Percentiles rank a stretch among this genome's conserved stretches.
Evolutionary conservation across 2,888 invertebrate species (phyloP).

Genomic region (Acronicta psi): DNA sequence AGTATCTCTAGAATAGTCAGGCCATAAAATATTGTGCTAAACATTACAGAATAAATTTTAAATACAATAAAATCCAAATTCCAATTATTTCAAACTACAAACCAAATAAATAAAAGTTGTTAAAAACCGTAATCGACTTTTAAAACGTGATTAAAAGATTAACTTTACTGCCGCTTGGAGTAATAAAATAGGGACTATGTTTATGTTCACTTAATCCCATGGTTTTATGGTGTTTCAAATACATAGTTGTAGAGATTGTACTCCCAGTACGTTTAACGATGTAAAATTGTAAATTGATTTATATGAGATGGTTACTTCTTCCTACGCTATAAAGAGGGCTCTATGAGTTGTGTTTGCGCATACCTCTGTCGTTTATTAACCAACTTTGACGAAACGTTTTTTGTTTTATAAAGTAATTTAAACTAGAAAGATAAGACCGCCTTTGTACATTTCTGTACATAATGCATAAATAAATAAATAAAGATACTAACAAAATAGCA

Average conservation of each 20-base stretch:
- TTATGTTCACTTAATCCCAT: constrained; percentile 42
- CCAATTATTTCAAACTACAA: constrained; percentile 28
- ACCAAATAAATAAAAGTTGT: constrained; percentile 18
- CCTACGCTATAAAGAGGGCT: too few species aligned
- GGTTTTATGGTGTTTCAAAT: constrained; percentile 35
- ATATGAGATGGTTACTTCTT: constrained; percentile 20
- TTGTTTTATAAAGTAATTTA: too few species aligned
- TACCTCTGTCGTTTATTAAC: too few species aligned
- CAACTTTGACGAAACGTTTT: too few species aligned
- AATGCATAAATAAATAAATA: too few species aligned
- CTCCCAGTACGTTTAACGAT: constrained; percentile 11
- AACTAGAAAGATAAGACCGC: too few species aligned
- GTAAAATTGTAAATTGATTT: constrained; percentile 22
- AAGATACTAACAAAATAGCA: too few species aligned
- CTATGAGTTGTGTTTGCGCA: too few species aligned
- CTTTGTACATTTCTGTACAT: too few species aligned
- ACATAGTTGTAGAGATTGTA: constrained; percentile 17
- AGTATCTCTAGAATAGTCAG: too few species aligned
- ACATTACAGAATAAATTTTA: constrained; percentile 1
- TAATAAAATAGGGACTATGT: constrained; percentile 51
- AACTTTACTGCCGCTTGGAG: constrained; percentile 56
- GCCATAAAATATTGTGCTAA: too few species aligned
- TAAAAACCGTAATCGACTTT: constrained; percentile 45
- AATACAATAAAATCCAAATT: constrained; percentile 11
- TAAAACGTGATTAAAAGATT: constrained; percentile 62